These are phyloP conservation scores for Pseudomyrmex pallidus DNA, from an alignment of 1,140 invertebrate genomes.

Conservation along the genomic window DNA sequence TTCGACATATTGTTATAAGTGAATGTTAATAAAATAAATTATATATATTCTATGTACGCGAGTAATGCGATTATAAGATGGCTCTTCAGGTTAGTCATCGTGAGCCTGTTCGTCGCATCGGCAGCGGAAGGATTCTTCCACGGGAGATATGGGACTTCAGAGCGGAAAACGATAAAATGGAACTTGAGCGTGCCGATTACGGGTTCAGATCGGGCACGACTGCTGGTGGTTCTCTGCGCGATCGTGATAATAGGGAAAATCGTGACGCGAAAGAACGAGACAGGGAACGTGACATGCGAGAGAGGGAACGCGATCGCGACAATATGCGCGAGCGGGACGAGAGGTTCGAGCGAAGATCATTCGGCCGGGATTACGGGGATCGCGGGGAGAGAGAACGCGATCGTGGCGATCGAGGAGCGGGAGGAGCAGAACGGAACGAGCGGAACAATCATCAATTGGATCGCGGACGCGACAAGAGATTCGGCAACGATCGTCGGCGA, in stretches of 20 bases:
- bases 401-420: slow-evolving; percentile 70
- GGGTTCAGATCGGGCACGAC: slow-evolving; percentile 78
- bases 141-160: slow-evolving; percentile 88
- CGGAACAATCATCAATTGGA: slow-evolving; percentile 75
- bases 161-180: slow-evolving; percentile 83
- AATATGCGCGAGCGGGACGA: slow-evolving; percentile 74
- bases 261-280: slow-evolving; percentile 69
- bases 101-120: slow-evolving; percentile 88
- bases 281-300: slow-evolving; percentile 34
- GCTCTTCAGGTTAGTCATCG: slow-evolving; percentile 81
- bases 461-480: slow-evolving; percentile 82
- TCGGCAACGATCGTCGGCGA: slow-evolving; percentile 83
- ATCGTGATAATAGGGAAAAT: slow-evolving; percentile 78
- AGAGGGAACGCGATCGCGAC: slow-evolving; percentile 66
- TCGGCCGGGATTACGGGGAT: slow-evolving; percentile 85
- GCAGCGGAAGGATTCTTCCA: slow-evolving; percentile 91
- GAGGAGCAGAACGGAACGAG: slow-evolving; percentile 65
- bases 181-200: slow-evolving; percentile 80
- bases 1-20: background rate
- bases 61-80: slow-evolving; percentile 12
- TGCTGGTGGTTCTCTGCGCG: slow-evolving; percentile 73
- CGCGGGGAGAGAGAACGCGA: slow-evolving; percentile 74
- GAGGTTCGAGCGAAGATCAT: slow-evolving; percentile 86
- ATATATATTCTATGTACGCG: background rate
- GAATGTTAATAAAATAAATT: no score